Base-by-base conservation (phyloP, 2,113 vertebrate species). In the Cichladusa arquata region DNA sequence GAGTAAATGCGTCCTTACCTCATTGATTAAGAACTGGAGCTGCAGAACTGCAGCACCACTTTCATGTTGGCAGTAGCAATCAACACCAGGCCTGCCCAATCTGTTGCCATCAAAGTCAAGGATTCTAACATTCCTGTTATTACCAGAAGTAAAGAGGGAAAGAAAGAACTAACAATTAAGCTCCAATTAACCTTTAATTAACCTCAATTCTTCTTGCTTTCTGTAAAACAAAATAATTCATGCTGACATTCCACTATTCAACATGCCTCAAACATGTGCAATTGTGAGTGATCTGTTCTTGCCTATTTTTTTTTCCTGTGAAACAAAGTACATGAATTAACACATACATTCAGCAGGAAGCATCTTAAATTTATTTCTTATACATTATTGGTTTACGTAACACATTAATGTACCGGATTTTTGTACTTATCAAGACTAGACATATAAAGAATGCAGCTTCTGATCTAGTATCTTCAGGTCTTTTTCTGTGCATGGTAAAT, bases 21-120 rank as follows among this genome's bases (percentile, higher is more conserved):
- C 99, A 90, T 99, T 99, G 97, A 99, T 99, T 95, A 99, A 98
- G 97, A 99, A 99, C 97, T 99, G 99, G 66, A 99, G 99, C 88
- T 99, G 99, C 66, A 99, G 98, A 62, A 99, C 99, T 67, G 99
- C 99, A 36, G 99, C 98, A 92, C 98, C 99, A n/a, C 98, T 99
- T 94, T 99, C 99, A 91, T 99, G 99, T 71, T 99, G 99, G 97
- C 99, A 99, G 92, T 98, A 98, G 96, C 99, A 99, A 97, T 99
- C 99, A 95, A 99, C 99, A 33, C 99, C 99, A 42, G 99, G 99
- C 81, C 99, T 98, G 88, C 99, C 99, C 95, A 99, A 97, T 98
- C 99, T 99, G 98, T 97, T 94, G 96, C 85, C 89, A 88, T 93
- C 96, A 86, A 88, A 97, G 99, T 99, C 97, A 99, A 99, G 99